Evolutionary conservation across 1,140 invertebrate genomes (phyloP).

Genomic region (Drosophila serrata): DNA sequence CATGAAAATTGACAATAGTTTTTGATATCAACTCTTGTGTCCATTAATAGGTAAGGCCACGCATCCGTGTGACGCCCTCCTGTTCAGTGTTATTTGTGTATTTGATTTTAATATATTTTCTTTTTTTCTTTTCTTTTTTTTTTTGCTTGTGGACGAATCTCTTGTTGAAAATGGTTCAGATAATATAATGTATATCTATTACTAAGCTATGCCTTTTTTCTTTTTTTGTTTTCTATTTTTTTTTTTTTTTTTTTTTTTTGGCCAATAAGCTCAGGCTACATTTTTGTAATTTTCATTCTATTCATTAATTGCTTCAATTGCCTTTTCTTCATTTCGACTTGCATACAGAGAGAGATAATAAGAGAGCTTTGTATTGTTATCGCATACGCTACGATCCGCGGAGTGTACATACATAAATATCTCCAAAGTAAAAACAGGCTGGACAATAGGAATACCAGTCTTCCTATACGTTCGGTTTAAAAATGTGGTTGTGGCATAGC

Average conservation of each 20-base stretch:
- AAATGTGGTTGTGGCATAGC: slow-evolving; percentile 30
- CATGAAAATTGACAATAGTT: slow-evolving; percentile 72
- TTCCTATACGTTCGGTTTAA: slow-evolving; percentile 21
- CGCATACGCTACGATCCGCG: slow-evolving; percentile 14
- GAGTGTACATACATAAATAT: slow-evolving; percentile 22
- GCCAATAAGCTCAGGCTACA: slow-evolving; percentile 53
- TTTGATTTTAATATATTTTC: slow-evolving; percentile 31
- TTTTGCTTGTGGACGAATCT: slow-evolving; percentile 58
- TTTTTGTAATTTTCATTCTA: slow-evolving; percentile 27
- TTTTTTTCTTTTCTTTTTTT: background rate
- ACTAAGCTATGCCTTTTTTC: slow-evolving; percentile 22
- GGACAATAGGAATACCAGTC: background rate
- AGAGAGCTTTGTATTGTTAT: slow-evolving; percentile 39
- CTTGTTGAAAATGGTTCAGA: slow-evolving; percentile 33
- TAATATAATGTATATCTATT: slow-evolving; percentile 26
- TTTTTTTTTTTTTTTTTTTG: background rate
- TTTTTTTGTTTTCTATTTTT: background rate
- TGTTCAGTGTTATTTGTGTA: slow-evolving; percentile 41
- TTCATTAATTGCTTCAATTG: slow-evolving; percentile 39
- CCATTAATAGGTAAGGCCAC: slow-evolving; percentile 39
- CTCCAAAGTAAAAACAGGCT: slow-evolving; percentile 12
- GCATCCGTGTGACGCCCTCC: slow-evolving; percentile 37
- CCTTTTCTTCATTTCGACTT: background rate
- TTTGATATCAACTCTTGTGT: slow-evolving; percentile 68
- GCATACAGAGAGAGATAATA: slow-evolving; percentile 5